Base-by-base conservation (phyloP, 2,888 invertebrate genomes). In the Allygus modestus region DNA sequence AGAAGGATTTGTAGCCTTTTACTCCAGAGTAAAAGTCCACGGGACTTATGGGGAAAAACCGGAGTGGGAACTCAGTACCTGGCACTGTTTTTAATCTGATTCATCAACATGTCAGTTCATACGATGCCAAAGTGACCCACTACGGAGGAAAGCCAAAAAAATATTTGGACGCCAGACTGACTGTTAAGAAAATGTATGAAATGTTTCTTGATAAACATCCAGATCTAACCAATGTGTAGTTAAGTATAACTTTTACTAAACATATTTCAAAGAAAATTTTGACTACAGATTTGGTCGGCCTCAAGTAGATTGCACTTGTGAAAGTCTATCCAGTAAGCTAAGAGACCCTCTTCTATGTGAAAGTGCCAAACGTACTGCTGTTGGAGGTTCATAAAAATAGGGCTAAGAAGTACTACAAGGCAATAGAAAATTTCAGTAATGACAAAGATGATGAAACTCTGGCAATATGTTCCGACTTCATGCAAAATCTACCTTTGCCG, bases 231-330 rank as follows among this genome's bases (percentile, higher is more conserved):
- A 84, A 73, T 81, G 61, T 23, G 61, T 23, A 71, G 86, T 88
- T n/a, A 87, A 87, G 84, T 88, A 88, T 61, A 86, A 87, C 71
- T 87, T 88, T 86, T 88, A 87, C 77, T 83, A 83, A 41, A 84
- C 86, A 85, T 87, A 87, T 84, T 86, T 87, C 82, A 86, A 87
- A 83, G 85, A 87, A 69, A 88, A 88, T 65, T 88, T 86, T 84
- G 85, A 82, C 81, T 86, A 85, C 77, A 61, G 75, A 26, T 88
- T 88, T 86, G 87, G 87, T 82, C 84, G 86, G 79, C 87, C 87
- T 33, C 87, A 88, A 85, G 87, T 88, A 11, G 88, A 87, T 82
- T 85, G 81, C 37, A 85, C 85, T 54, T 87, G 87, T 71, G 87
- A 88, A 81, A 23, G 54, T 54, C 15, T 54, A 54, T 1, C 23